These are phyloP conservation scores for Bos indicus DNA, from an alignment of 2,113 vertebrate genomes.

Conservation along the genomic window DNA sequence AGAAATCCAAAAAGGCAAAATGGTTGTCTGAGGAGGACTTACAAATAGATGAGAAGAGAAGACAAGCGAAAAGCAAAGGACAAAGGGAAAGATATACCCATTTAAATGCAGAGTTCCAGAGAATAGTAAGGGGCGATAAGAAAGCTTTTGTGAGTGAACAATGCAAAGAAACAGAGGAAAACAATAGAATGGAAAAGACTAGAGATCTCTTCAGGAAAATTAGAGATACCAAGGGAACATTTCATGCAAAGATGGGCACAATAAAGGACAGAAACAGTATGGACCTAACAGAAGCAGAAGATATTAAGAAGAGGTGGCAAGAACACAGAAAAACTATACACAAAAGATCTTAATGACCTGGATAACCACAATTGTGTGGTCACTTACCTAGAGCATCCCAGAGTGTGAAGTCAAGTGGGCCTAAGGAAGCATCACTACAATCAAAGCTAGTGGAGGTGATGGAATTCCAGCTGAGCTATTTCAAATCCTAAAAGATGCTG, in stretches of 20 bases:
- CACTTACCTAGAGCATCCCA: neutral
- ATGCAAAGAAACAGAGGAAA: neutral
- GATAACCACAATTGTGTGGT: neutral
- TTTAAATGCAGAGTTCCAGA: neutral
- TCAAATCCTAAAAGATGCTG: neutral
- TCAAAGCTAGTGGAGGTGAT: neutral
- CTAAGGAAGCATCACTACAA: neutral
- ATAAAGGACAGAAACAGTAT: neutral
- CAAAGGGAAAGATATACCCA: neutral
- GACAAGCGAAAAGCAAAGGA: neutral
- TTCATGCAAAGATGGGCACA: neutral
- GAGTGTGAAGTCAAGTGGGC: neutral
- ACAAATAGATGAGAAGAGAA: neutral
- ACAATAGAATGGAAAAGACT: neutral
- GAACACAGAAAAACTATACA: neutral
- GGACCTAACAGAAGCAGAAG: neutral
- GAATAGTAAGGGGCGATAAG: neutral
- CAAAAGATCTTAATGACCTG: neutral
- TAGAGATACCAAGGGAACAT: neutral
- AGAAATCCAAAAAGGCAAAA: neutral
- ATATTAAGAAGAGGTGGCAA: neutral
- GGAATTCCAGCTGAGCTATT: neutral
- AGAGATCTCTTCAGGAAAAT: neutral
- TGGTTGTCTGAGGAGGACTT: neutral
- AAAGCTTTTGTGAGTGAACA: neutral